Evolutionary conservation across 2,113 vertebrate species (phyloP).

Genomic region (Neolamprologus falcicula): DNA sequence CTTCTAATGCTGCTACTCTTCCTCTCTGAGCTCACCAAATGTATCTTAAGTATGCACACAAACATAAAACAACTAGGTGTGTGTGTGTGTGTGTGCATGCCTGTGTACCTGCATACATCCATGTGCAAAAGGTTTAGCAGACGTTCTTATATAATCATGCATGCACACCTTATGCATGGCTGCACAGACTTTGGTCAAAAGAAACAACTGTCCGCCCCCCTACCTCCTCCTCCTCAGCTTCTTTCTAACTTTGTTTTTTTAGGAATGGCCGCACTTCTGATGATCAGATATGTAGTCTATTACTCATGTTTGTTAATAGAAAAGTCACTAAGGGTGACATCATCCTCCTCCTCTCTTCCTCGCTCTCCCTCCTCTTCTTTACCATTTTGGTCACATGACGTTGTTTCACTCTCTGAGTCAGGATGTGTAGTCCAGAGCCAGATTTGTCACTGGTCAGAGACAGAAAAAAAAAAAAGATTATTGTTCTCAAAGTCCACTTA

Average conservation of each 20-base stretch:
- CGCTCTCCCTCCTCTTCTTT: background rate
- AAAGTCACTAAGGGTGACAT: slow-evolving; percentile 34
- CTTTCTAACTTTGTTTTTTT: background rate
- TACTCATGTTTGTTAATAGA: slow-evolving; percentile 26
- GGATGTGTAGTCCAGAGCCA: background rate
- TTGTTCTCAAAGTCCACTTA: background rate
- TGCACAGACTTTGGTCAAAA: background rate
- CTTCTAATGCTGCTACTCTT: background rate
- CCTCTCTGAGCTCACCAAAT: background rate
- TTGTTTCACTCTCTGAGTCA: slow-evolving; percentile 40
- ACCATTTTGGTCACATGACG: slow-evolving; percentile 28
- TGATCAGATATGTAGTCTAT: background rate
- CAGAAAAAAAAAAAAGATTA: background rate
- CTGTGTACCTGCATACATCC: background rate
- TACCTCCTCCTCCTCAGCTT: background rate
- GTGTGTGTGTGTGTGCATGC: background rate
- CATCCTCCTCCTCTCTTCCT: background rate
- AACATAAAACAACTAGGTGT: background rate
- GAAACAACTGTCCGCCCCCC: background rate
- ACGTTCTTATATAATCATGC: slow-evolving; percentile 7
- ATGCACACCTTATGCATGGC: slow-evolving; percentile 2
- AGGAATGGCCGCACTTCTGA: background rate
- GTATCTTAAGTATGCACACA: background rate
- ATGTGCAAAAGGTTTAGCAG: background rate
- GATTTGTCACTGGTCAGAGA: background rate